phyloP scores from a whole-genome alignment of 2,113 vertebrate species.

The Steatornis caripensis region DNA sequence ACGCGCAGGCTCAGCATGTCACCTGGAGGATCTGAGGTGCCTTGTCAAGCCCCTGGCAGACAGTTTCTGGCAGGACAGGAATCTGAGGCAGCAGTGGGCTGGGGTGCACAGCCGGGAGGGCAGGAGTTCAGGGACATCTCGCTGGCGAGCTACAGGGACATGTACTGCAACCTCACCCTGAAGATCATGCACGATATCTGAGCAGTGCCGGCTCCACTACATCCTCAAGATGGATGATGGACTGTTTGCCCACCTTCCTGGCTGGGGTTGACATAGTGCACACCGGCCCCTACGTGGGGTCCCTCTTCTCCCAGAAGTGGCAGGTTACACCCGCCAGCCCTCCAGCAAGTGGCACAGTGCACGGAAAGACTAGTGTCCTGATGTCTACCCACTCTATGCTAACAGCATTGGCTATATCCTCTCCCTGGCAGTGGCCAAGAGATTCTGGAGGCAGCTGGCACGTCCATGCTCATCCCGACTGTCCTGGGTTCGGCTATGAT shows the following conservation, averaged over 20 bases:
- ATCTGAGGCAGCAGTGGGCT: neutral
- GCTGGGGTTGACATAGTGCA: neutral
- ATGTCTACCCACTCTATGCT: neutral
- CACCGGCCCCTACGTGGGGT: neutral
- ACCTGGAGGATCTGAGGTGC: neutral
- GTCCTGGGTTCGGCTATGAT: no score
- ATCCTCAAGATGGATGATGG: neutral
- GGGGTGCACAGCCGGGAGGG: neutral
- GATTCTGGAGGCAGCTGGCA: neutral
- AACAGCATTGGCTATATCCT: neutral
- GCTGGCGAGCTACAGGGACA: neutral
- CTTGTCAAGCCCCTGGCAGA: neutral
- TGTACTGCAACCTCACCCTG: conserved; percentile 1
- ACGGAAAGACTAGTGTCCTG: neutral
- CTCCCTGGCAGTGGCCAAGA: neutral
- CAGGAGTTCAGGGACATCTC: neutral
- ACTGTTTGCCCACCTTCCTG: neutral
- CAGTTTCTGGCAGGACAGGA: neutral
- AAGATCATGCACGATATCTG: neutral
- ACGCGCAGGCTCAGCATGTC: neutral
- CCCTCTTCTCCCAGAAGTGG: neutral
- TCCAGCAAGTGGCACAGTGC: neutral
- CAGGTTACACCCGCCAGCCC: neutral
- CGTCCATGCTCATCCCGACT: no score
- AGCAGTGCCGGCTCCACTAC: neutral